phyloP scores from a whole-genome alignment of 2,888 invertebrate species.

The Podotricha telesiphe region DNA sequence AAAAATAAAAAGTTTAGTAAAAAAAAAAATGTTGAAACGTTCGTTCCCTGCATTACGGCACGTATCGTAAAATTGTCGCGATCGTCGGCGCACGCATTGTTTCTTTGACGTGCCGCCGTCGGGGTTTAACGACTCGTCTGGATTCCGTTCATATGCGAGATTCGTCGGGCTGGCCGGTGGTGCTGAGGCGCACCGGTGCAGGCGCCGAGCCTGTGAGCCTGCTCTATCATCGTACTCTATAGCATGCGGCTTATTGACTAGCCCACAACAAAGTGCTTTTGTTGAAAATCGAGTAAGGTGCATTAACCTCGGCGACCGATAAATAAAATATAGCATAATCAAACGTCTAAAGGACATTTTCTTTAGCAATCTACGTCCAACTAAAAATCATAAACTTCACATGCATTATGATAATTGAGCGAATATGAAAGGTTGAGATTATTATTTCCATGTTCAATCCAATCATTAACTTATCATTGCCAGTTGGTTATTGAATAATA shows the following conservation, averaged over 20 bases:
- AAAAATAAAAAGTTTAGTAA: constrained; percentile 41
- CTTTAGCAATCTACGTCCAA: background rate
- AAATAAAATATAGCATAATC: constrained; percentile 34
- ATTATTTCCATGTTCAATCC: background rate
- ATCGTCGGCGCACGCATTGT: constrained; percentile 67
- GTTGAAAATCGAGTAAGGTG: constrained; percentile 34
- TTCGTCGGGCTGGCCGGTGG: constrained; percentile 41
- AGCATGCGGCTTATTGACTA: constrained; percentile 18
- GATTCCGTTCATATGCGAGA: constrained; percentile 76
- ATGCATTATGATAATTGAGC: background rate
- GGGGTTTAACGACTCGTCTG: constrained; percentile 79
- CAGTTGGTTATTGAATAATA: background rate
- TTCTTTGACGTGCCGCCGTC: constrained; percentile 75
- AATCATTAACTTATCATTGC: background rate
- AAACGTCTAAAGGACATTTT: constrained; percentile 5
- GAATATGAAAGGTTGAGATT: background rate
- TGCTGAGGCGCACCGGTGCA: constrained; percentile 22
- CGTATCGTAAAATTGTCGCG: constrained; percentile 50
- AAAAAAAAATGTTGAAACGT: constrained; percentile 39
- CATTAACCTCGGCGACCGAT: constrained; percentile 43
- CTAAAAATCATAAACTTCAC: background rate
- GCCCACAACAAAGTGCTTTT: constrained; percentile 14
- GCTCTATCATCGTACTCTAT: constrained; percentile 30
- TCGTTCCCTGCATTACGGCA: constrained; percentile 47
- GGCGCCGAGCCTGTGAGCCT: constrained; percentile 37